phyloP scores from a whole-genome alignment of 2,888 invertebrate species.

The Limenitis arthemis region DNA sequence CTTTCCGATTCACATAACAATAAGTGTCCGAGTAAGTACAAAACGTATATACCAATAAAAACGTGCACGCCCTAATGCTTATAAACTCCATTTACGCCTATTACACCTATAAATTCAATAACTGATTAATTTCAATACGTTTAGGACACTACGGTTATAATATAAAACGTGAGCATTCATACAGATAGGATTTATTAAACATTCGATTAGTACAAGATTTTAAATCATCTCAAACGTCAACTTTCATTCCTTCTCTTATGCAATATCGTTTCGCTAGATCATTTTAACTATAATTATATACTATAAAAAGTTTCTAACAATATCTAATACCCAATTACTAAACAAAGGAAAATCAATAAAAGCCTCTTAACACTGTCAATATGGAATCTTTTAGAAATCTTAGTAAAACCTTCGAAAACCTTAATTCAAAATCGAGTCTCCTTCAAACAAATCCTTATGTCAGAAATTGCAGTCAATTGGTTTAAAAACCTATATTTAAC shows the following conservation, averaged over 20 bases:
- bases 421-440: slow-evolving; percentile 41
- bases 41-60: slow-evolving; percentile 53
- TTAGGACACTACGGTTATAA: slow-evolving; percentile 61
- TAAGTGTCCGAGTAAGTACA: slow-evolving; percentile 54
- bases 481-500: slow-evolving; percentile 2
- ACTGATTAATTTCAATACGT: slow-evolving; percentile 44
- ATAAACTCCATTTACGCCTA: slow-evolving; percentile 50
- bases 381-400: slow-evolving; percentile 15
- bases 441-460: slow-evolving; percentile 49
- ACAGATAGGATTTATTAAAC: slow-evolving; percentile 54
- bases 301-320: slow-evolving; percentile 35
- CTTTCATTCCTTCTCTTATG: slow-evolving; percentile 16
- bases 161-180: slow-evolving; percentile 67
- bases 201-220: slow-evolving; percentile 30
- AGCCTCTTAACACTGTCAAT: slow-evolving; percentile 11
- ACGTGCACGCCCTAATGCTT: slow-evolving; percentile 52
- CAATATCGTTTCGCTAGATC: slow-evolving; percentile 15
- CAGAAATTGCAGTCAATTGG: slow-evolving; percentile 19
- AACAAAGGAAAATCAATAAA: slow-evolving; percentile 14
- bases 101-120: slow-evolving; percentile 68
- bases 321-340: slow-evolving; percentile 39
- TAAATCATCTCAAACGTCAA: slow-evolving; percentile 26
- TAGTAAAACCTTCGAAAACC: slow-evolving; percentile 33
- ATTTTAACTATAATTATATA: slow-evolving; percentile 22
- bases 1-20: slow-evolving; percentile 51